These are phyloP conservation scores for Buteo buteo DNA, from an alignment of 2,113 vertebrate species.

Conservation along the genomic window DNA sequence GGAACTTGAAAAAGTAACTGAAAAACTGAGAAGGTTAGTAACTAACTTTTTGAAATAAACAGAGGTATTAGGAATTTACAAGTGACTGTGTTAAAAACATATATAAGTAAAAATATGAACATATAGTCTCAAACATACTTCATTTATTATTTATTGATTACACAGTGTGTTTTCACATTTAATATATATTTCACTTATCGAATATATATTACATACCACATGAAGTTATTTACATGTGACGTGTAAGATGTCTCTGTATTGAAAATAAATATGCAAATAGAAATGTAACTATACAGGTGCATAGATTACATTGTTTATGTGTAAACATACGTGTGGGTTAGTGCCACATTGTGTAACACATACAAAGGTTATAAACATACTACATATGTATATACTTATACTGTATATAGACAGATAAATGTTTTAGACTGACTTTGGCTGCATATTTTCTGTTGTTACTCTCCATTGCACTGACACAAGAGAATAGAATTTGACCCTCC, in stretches of 20 bases:
- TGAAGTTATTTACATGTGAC: neutral
- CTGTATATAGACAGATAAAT: neutral
- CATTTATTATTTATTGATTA: neutral
- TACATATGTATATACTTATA: neutral
- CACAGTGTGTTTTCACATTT: neutral
- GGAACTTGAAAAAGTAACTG: conserved; percentile 94
- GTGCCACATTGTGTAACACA: neutral
- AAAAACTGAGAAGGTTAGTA: conserved; percentile 90
- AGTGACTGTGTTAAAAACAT: neutral
- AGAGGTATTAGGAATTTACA: neutral
- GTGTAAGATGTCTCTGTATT: neutral
- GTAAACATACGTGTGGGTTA: neutral
- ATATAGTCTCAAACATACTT: neutral
- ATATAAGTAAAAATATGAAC: neutral
- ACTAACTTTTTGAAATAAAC: neutral
- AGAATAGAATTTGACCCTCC: neutral
- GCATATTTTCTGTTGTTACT: neutral
- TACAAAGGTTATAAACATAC: neutral
- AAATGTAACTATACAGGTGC: neutral
- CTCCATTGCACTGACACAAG: neutral
- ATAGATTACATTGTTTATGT: neutral
- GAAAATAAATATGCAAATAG: neutral
- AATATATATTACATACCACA: neutral
- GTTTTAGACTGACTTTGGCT: neutral
- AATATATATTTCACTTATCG: neutral